Conservation (phyloP, 2,113 vertebrate species). For the Apus apus region DNA sequence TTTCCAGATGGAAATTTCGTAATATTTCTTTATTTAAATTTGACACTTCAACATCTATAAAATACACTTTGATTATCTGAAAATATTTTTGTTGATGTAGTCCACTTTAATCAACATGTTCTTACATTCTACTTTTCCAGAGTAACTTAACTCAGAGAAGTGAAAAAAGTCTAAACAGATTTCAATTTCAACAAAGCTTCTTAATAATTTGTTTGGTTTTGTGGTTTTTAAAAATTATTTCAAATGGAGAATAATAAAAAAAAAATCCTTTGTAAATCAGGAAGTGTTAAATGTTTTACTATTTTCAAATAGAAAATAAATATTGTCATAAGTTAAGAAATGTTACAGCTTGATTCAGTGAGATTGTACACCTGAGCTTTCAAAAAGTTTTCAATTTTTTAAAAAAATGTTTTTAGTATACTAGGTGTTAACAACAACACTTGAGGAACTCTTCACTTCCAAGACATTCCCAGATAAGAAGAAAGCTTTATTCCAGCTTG, state of each 20-base stretch:
- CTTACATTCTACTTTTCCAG: background rate
- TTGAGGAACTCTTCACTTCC: background rate
- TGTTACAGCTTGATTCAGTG: fast-evolving
- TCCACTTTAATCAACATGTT: background rate
- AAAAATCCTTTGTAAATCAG: background rate
- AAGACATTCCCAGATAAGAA: background rate
- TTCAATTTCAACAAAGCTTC: background rate
- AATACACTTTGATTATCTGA: background rate
- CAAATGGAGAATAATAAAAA: background rate
- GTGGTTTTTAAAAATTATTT: background rate
- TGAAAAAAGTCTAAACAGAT: background rate
- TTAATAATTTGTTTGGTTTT: background rate
- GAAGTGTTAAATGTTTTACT: background rate
- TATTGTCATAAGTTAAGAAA: background rate
- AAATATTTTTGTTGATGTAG: background rate
- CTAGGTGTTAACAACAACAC: background rate
- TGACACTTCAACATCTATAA: background rate
- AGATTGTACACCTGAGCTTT: background rate
- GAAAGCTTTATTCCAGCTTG: background rate
- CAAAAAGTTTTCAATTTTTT: background rate
- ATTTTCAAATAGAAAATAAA: background rate
- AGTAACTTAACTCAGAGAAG: background rate
- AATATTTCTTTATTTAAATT: background rate
- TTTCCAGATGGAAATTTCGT: background rate
- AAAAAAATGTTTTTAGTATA: background rate